These are phyloP conservation scores for Forbesichthys papilliferus DNA, from an alignment of 2,113 vertebrate genomes.

Conservation along the genomic window DNA sequence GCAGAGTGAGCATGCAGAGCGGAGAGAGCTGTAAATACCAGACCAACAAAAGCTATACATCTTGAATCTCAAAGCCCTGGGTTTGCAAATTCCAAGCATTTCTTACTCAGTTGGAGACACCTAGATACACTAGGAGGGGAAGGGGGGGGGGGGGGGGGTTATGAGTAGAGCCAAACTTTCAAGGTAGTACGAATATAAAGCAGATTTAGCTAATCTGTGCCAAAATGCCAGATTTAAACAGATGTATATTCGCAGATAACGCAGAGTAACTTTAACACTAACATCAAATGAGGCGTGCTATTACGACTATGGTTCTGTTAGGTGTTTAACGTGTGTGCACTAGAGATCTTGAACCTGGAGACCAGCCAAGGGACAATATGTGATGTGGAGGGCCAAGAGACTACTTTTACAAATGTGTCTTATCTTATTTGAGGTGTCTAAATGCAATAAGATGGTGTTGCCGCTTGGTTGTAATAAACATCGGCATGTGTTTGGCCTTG, in stretches of 20 bases:
- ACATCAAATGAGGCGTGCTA: too few species aligned
- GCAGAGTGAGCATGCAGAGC: too few species aligned
- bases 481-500: too few species aligned
- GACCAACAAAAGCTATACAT: conserved; percentile 61
- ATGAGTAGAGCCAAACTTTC: conserved; percentile 51
- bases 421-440: too few species aligned
- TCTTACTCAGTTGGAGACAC: conserved; percentile 69
- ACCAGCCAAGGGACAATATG: too few species aligned
- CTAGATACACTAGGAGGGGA: conserved; percentile 57
- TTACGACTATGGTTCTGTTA: too few species aligned
- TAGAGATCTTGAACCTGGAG: too few species aligned
- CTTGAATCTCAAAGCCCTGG: conserved; percentile 69
- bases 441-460: too few species aligned
- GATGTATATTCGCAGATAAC: conserved; percentile 18
- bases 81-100: conserved; percentile 77
- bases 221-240: conserved; percentile 17
- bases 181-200: conserved; percentile 44
- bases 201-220: conserved; percentile 34
- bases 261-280: conserved; percentile 20
- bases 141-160: conserved; percentile 13
- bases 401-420: too few species aligned
- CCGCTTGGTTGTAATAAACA: too few species aligned
- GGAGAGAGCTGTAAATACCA: conserved; percentile 63
- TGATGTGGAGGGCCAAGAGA: too few species aligned
- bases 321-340: too few species aligned